phyloP scores from a whole-genome alignment of 2,797 vertebrate genomes.

The Pogoniulus pusillus region DNA sequence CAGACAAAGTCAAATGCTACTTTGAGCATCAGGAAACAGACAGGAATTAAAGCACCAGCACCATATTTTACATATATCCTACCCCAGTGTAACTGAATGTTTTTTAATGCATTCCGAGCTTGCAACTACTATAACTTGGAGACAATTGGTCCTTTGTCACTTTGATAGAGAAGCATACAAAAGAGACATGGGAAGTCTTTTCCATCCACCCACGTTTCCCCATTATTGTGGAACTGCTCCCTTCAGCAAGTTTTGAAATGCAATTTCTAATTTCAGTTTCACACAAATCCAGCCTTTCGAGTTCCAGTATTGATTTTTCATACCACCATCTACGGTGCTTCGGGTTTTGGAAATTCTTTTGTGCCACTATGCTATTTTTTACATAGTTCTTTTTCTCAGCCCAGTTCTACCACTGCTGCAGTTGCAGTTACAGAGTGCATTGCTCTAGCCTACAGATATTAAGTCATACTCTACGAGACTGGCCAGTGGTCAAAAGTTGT shows the following conservation, averaged over 20 bases:
- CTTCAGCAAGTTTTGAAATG: slow-evolving; percentile 45
- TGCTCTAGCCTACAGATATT: not conserved
- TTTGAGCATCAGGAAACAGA: not conserved
- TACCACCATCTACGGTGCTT: slow-evolving; percentile 8
- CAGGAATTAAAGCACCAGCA: not conserved
- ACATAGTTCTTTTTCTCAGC: not conserved
- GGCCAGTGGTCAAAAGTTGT: not conserved
- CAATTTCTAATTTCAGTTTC: slow-evolving; percentile 18
- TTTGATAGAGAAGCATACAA: slow-evolving; percentile 27
- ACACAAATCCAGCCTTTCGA: not conserved
- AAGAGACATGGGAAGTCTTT: slow-evolving; percentile 46
- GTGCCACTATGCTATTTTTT: not conserved
- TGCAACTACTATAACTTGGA: slow-evolving; percentile 9
- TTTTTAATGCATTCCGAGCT: slow-evolving; percentile 27
- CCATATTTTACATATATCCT: not conserved
- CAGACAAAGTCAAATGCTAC: not conserved
- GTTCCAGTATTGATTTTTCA: not conserved
- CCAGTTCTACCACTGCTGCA: not conserved
- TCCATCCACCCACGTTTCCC: not conserved
- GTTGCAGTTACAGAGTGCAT: not conserved
- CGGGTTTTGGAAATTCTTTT: not conserved
- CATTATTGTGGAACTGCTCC: not conserved
- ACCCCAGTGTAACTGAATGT: not conserved
- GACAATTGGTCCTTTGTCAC: slow-evolving; percentile 38
- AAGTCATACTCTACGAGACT: not conserved